Evolutionary conservation across 2,888 invertebrate species (phyloP), one percentile per base, ranked within the genome.

Genomic region (Incurvaria masculella): DNA sequence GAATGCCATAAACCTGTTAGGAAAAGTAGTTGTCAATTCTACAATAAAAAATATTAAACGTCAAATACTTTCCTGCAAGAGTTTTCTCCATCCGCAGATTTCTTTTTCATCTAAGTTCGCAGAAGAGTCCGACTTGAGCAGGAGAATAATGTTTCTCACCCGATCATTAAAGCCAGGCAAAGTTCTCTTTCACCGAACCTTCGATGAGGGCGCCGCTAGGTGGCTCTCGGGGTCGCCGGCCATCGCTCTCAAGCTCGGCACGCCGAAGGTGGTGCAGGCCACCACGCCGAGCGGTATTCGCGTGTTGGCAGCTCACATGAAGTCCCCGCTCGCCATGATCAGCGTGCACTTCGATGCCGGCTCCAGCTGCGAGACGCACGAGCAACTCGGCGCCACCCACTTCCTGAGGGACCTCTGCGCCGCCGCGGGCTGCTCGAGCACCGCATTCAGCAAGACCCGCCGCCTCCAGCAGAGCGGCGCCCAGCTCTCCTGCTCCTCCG

Each of bases 401-500:
- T 75, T 89, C 57, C 63, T 97, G 19, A 84, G 97, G 46, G 79
- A 86, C 45, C 80, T 84, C 42, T 86, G 91, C n/a, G 85, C 88
- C 4, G 69, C 88, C 41, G 82, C 87, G 14, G 91, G 91, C 3
- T 79, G 80, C 53, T 80, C 82, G 19, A 81, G 84, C 10, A 72
- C 81, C 6, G 75, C 79, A 8, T 94, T 90, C 69, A 84, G 83
- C 19, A 88, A 94, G 58, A 84, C 84, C 17, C 82, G 94, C 45
- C 83, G 86, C 55, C 68, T 94, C 51, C 89, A 92, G 62, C 89
- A 93, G 63, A 67, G 84, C 45, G 95, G 95, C 21, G 88, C 85
- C 21, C 82, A 75, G 54, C 64, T 93, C 50, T 82, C 81, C 1
- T 83, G 84, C 48, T 80, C 82, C 20, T 69, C 81, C 5, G 89